Evolutionary conservation across 1,140 invertebrate genomes (phyloP).

Genomic region (Lutraria rhynchaena): DNA sequence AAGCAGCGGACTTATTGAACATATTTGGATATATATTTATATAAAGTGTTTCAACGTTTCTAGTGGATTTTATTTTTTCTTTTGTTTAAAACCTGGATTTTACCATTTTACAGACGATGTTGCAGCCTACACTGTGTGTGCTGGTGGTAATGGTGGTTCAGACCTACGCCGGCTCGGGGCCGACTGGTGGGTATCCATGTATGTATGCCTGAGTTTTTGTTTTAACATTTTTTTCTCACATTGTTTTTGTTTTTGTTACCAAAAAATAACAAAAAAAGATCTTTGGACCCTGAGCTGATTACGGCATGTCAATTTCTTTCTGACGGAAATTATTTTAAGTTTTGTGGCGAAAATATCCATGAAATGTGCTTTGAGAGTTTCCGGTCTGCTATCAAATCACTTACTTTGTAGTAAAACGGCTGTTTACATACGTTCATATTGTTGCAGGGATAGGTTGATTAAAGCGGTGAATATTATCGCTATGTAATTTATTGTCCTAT

Average conservation of each 20-base stretch:
- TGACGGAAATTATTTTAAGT: neutral
- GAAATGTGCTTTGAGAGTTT: neutral
- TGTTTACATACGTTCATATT: too few relatives aligned
- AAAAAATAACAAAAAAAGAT: neutral
- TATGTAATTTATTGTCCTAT: too few relatives aligned
- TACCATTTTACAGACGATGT: slow-evolving; percentile 27
- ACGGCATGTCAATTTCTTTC: neutral
- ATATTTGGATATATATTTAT: too few relatives aligned
- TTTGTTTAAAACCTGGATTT: slow-evolving; percentile 4
- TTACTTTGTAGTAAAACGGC: too few relatives aligned
- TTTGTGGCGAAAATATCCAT: neutral
- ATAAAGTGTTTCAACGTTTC: too few relatives aligned
- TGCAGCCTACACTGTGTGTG: neutral
- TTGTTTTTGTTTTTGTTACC: slow-evolving; percentile 19
- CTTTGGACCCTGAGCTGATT: slow-evolving; percentile 4
- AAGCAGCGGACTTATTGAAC: too few relatives aligned
- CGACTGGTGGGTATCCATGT: slow-evolving; percentile 45
- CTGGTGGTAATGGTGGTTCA: neutral
- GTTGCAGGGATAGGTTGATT: too few relatives aligned
- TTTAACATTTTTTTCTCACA: slow-evolving; percentile 12
- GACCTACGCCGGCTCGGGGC: neutral
- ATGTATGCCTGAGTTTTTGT: slow-evolving; percentile 48
- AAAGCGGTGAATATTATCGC: too few relatives aligned
- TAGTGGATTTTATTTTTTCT: too few relatives aligned
- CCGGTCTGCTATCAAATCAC: too few relatives aligned